phyloP scores from a whole-genome alignment of 1,140 invertebrate genomes.

The Latrodectus geometricus region DNA sequence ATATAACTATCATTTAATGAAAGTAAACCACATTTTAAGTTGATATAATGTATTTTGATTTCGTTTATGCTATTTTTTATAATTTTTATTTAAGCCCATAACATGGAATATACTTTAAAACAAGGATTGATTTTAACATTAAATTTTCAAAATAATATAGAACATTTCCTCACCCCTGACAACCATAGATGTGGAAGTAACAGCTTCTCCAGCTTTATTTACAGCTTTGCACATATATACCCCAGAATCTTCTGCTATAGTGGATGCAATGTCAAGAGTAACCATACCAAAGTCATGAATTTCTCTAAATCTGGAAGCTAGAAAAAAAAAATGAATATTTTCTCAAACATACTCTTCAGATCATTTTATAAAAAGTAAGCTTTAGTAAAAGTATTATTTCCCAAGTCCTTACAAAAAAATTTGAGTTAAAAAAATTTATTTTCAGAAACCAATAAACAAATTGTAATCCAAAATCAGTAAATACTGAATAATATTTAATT shows the following conservation, averaged over 20 bases:
- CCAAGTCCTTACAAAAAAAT: no score
- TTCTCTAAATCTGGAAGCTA: constrained; percentile 85
- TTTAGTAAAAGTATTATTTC: no score
- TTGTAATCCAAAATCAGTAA: no score
- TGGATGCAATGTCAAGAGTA: constrained; percentile 88
- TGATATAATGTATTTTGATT: background rate
- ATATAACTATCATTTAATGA: background rate
- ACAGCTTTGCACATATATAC: constrained; percentile 94
- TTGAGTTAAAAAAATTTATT: no score
- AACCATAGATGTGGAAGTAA: constrained; percentile 88
- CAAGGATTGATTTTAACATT: no score
- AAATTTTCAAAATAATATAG: no score
- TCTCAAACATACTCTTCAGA: background rate
- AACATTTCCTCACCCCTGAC: constrained; percentile 74
- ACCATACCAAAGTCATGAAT: constrained; percentile 95
- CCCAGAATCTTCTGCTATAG: constrained; percentile 90
- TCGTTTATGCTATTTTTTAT: background rate
- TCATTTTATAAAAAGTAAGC: background rate
- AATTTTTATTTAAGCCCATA: background rate
- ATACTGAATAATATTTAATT: no score
- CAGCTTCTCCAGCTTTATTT: constrained; percentile 89
- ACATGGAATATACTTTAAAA: no score
- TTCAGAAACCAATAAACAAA: no score
- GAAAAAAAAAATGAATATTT: constrained; percentile 65
- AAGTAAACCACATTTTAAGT: no score